A percentile compares a stretch with the other conserved stretches of the same genome.
phyloP scores from a whole-genome alignment of 2,797 vertebrate genomes.

The Cryptoprocta ferox region DNA sequence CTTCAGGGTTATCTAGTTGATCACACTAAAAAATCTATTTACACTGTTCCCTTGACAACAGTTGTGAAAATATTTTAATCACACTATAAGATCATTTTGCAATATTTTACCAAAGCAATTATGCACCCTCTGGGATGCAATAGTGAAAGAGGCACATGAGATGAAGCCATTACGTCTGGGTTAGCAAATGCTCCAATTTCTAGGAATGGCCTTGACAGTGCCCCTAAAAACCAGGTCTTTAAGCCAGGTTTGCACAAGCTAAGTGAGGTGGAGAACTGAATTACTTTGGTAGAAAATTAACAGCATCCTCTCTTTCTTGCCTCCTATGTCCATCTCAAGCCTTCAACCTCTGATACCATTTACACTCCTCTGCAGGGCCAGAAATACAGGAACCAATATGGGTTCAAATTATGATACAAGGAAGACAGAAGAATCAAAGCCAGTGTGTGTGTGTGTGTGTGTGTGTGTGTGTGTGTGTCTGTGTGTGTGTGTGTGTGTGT shows the following conservation, averaged over 20 bases:
- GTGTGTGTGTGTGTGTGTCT: too few species aligned
- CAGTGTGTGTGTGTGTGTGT: not conserved
- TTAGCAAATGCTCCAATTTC: constrained; percentile 53
- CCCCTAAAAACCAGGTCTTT: not conserved
- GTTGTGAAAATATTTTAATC: constrained; percentile 78
- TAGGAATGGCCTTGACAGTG: not conserved
- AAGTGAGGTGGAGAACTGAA: constrained; percentile 57
- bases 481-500: not conserved
- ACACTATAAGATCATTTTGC: constrained; percentile 55
- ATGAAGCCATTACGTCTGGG: constrained; percentile 49
- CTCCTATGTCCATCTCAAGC: not conserved
- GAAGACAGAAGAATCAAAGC: not conserved
- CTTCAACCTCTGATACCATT: constrained; percentile 2
- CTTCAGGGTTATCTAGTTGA: constrained; percentile 70
- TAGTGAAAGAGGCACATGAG: constrained; percentile 42
- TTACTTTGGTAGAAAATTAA: constrained; percentile 33
- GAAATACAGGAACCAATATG: not conserved
- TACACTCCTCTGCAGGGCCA: not conserved
- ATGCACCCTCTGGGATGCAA: constrained; percentile 47
- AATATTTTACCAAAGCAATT: constrained; percentile 71
- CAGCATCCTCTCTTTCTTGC: not conserved
- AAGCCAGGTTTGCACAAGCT: not conserved
- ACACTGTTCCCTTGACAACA: constrained; percentile 43
- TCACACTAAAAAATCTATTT: constrained; percentile 70
- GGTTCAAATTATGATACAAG: not conserved